Base-by-base conservation (phyloP, 2,113 vertebrate species). In the Rhombomys opimus region DNA sequence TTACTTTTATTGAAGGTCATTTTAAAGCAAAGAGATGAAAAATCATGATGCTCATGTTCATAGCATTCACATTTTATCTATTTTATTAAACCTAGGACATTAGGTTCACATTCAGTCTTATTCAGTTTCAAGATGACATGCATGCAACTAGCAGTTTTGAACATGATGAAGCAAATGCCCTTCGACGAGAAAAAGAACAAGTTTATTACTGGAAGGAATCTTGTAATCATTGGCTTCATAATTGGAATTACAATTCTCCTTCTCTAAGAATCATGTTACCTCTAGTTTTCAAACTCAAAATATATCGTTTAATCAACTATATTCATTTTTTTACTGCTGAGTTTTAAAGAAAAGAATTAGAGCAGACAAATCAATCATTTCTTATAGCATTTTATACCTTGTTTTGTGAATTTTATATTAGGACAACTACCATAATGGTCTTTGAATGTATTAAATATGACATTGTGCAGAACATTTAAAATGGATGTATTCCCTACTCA, bases 361-460 rank as follows among this genome's bases (percentile, higher is more conserved):
- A 90, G 20, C 1, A 77, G 57, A 57, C 14, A 93, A 63, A 86
- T 80, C 63, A 70, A 84, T 61, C 89, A 38, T 81, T 57, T 75
- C 14, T 76, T 78, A n/a, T 32, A 95, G 75, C 11, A 78, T 80
- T 93, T 78, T 75, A 38, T 50, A 23, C 38, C 63, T 70, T 95
- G 91, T 78, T 94, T 91, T 61, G 76, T 81, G 85, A 96, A 80
- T 92, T 27, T 85, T 86, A 41, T 73, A 87, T 86, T 89, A 89
- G 30, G 22, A 80, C 22, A 90, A 88, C 65, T 81, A 95, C 85
- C n/a, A 82, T 72, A 92, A 95, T 59, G 23, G 35, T 8, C 38
- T 77, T 52, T 54, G 12, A 13, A 73, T 88, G 25, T 68, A 95
- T 77, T 85, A 90, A 95, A 68, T 90, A 86, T 77, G n/a, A 91